Percentiles rank a stretch among this genome's conserved stretches.
phyloP scores from a whole-genome alignment of 1,140 invertebrate species.

The Diorhabda sublineata region DNA sequence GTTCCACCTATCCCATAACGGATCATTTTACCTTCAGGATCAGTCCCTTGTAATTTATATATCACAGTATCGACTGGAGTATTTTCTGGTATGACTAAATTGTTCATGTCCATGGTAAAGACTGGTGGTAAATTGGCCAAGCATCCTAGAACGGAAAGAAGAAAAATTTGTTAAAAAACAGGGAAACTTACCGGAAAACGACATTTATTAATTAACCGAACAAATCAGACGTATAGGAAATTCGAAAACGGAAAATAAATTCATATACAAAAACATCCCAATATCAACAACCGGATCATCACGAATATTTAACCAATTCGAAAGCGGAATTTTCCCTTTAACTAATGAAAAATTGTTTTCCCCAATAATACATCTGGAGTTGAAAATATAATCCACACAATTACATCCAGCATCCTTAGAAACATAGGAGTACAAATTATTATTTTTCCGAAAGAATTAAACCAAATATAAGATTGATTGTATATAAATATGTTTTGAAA shows the following conservation, averaged over 20 bases:
- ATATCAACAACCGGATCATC: background rate
- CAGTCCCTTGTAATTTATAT: constrained; percentile 70
- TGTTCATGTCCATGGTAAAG: constrained; percentile 68
- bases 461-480: too few relatives aligned
- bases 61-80: constrained; percentile 71
- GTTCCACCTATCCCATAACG: constrained; percentile 75
- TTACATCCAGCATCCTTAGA: background rate
- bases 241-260: background rate
- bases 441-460: too few relatives aligned
- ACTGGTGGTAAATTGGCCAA: constrained; percentile 60
- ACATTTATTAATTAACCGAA: background rate
- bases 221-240: background rate
- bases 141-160: constrained; percentile 39
- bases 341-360: constrained; percentile 3
- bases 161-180: background rate
- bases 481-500: too few relatives aligned
- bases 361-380: constrained; percentile 1
- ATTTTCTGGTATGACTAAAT: constrained; percentile 69
- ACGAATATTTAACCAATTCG: background rate
- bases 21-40: constrained; percentile 70
- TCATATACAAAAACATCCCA: background rate
- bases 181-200: background rate
- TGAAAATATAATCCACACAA: constrained; percentile 2
- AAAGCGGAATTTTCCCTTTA: background rate
- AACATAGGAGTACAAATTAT: too few relatives aligned